Conservation (phyloP, 2,797 vertebrate genomes). For the Sebastes kiyomatsui region DNA sequence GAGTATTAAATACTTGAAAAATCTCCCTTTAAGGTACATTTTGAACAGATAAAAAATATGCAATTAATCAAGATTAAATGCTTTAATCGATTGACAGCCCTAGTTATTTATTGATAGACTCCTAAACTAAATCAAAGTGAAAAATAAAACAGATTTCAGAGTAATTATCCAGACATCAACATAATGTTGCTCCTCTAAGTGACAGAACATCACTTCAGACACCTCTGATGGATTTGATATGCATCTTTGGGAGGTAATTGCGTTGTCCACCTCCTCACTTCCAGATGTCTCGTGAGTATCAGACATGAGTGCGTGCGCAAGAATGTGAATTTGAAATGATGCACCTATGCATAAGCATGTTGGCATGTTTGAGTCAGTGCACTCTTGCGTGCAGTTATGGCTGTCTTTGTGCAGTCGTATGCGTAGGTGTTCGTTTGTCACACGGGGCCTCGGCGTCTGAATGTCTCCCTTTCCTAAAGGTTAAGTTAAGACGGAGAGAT, state of each 20-base stretch:
- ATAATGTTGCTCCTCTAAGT: neutral
- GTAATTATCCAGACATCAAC: neutral
- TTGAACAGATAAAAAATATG: no score
- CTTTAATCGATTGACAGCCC: no score
- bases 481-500: conserved; percentile 73
- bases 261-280: neutral
- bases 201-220: neutral
- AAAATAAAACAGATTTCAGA: neutral
- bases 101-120: no score
- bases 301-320: neutral
- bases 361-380: conserved; percentile 51
- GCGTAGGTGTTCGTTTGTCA: conserved; percentile 65
- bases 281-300: neutral
- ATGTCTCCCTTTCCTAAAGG: conserved; percentile 77
- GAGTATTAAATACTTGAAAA: no score
- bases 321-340: conserved; percentile 3
- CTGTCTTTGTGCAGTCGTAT: conserved; percentile 6
- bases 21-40: no score
- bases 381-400: conserved; percentile 19
- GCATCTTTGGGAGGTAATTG: conserved; percentile 7
- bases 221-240: conserved; percentile 5
- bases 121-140: neutral
- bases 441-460: conserved; percentile 70
- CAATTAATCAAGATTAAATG: accelerated
- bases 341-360: conserved; percentile 19